Conservation (phyloP, 2,797 vertebrate species). For the Acomys russatus region DNA sequence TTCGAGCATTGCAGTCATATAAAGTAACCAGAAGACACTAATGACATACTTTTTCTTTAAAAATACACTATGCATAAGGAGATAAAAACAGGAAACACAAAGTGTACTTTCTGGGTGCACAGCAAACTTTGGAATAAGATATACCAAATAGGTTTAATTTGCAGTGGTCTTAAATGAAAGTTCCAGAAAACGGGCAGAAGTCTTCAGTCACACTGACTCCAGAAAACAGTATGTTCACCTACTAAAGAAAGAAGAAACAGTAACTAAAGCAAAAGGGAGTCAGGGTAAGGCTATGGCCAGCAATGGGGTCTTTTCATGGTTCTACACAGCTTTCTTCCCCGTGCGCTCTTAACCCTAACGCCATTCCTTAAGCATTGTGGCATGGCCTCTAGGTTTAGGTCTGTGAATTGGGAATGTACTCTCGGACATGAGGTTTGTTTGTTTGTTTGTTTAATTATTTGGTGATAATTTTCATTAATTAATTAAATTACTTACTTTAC, state of each 20-base stretch:
- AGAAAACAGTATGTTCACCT: background rate
- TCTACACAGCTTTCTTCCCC: background rate
- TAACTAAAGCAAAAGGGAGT: background rate
- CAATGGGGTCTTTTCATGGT: background rate
- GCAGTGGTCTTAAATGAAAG: background rate
- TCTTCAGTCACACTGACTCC: background rate
- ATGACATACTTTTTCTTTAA: background rate
- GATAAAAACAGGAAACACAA: background rate
- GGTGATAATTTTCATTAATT: too few relatives aligned
- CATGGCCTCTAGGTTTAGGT: fast-evolving
- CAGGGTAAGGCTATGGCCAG: background rate
- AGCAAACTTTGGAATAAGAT: background rate
- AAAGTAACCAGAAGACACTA: slow-evolving; percentile 1
- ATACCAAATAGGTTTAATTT: background rate
- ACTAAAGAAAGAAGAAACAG: background rate
- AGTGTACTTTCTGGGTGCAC: background rate
- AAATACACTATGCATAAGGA: background rate
- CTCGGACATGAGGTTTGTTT: background rate
- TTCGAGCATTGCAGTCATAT: slow-evolving; percentile 21
- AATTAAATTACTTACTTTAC: too few relatives aligned
- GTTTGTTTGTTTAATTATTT: too few relatives aligned
- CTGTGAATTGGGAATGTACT: background rate
- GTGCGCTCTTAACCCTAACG: fast-evolving
- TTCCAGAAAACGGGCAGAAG: background rate
- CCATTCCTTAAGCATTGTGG: fast-evolving